These are phyloP conservation scores for Hylaeus anthracinus DNA, from an alignment of 1,140 invertebrate genomes.

Conservation along the genomic window DNA sequence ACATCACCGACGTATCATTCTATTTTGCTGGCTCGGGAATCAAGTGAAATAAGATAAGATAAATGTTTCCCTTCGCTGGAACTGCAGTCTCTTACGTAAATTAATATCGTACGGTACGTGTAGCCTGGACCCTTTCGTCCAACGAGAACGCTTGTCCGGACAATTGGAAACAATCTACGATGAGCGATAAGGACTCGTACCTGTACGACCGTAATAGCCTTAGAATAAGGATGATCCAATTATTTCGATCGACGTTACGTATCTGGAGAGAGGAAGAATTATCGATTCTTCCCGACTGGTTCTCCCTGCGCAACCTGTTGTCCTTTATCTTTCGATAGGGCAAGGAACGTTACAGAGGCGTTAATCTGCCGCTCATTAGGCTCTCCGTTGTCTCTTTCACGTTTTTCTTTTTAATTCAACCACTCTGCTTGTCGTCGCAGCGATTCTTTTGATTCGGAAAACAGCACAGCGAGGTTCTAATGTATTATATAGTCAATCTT, in stretches of 20 bases:
- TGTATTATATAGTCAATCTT: too few species aligned
- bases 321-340: constrained; percentile 34
- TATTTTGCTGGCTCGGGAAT: constrained; percentile 27
- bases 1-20: neutral
- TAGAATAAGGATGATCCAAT: constrained; percentile 56
- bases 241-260: constrained; percentile 52
- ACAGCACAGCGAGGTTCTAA: too few species aligned
- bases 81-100: constrained; percentile 23
- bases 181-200: constrained; percentile 37
- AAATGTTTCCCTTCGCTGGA: constrained; percentile 18
- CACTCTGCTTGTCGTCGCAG: too few species aligned
- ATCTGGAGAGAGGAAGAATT: constrained; percentile 41
- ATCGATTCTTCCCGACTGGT: constrained; percentile 41
- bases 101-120: constrained; percentile 32
- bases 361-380: constrained; percentile 67
- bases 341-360: constrained; percentile 30
- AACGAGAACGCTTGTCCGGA: constrained; percentile 24
- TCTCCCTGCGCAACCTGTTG: constrained; percentile 27
- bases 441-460: neutral
- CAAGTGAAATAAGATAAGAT: constrained; percentile 43
- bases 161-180: constrained; percentile 52
- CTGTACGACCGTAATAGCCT: constrained; percentile 34
- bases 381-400: constrained; percentile 15
- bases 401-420: too few species aligned
- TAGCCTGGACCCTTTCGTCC: neutral